Evolutionary conservation across 2,888 invertebrate genomes (phyloP).

Genomic region (Chorisops tibialis): DNA sequence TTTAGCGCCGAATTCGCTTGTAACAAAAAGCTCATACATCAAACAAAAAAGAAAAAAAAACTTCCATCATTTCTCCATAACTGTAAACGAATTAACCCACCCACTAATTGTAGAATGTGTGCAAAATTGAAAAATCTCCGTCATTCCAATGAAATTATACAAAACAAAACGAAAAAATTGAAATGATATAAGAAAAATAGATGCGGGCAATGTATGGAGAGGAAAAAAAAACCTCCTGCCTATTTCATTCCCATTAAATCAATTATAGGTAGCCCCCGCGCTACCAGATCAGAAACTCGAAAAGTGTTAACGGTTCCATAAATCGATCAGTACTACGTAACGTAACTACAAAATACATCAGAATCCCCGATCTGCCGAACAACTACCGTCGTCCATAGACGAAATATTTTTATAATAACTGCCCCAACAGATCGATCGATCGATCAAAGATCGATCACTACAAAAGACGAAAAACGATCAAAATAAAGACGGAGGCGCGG

Average conservation of each 20-base stretch:
- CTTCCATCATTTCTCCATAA: too few species aligned
- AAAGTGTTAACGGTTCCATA: constrained; percentile 14
- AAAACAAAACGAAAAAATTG: background rate
- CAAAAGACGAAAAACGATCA: constrained; percentile 24
- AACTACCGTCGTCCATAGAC: background rate
- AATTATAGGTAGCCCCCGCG: constrained; percentile 28
- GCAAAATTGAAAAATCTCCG: background rate
- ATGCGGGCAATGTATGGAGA: background rate
- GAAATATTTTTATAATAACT: constrained; percentile 23
- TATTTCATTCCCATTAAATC: constrained; percentile 30
- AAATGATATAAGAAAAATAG: too few species aligned
- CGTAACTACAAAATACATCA: too few species aligned
- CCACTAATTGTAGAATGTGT: background rate
- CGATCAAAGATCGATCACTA: constrained; percentile 19
- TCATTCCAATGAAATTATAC: background rate
- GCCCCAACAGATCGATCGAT: background rate
- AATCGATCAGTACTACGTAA: constrained; percentile 8
- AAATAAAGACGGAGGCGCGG: constrained; percentile 25
- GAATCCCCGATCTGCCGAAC: background rate
- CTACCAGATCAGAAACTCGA: background rate
- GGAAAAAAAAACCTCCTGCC: background rate
- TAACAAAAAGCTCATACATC: too few species aligned
- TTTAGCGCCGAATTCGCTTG: too few species aligned
- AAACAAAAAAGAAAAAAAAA: too few species aligned
- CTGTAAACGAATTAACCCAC: background rate